Conservation (phyloP, 2,888 invertebrate genomes). For the Drymonia ruficornis region DNA sequence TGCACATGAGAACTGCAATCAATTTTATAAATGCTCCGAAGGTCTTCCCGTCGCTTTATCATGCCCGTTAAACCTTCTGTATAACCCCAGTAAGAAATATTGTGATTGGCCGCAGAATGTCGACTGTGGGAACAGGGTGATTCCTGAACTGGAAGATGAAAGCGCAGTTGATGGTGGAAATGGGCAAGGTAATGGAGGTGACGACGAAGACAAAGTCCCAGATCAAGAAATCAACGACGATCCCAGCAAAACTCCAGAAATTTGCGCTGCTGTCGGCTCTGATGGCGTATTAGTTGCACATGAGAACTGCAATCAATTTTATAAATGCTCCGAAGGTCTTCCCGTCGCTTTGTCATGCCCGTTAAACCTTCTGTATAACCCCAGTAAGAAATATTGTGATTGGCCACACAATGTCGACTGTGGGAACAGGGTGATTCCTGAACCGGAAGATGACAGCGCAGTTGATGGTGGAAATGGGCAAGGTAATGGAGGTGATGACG, state of each 20-base stretch:
- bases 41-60: slow-evolving; percentile 14
- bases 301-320: slow-evolving; percentile 48
- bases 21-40: slow-evolving; percentile 27
- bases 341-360: slow-evolving; percentile 23
- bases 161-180: neutral
- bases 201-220: too few relatives aligned
- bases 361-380: slow-evolving; percentile 20
- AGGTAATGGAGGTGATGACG: neutral
- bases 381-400: slow-evolving; percentile 34
- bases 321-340: slow-evolving; percentile 36
- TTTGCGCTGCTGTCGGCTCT: slow-evolving; percentile 37
- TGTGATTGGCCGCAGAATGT: slow-evolving; percentile 34
- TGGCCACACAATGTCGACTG: slow-evolving; percentile 45
- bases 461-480: slow-evolving; percentile 11
- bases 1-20: slow-evolving; percentile 31
- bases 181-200: neutral
- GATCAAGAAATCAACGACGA: slow-evolving; percentile 7
- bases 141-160: too few relatives aligned
- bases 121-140: slow-evolving; percentile 18
- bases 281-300: slow-evolving; percentile 41
- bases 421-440: slow-evolving; percentile 33
- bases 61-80: slow-evolving; percentile 24
- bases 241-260: slow-evolving; percentile 34
- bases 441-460: slow-evolving; percentile 5
- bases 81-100: slow-evolving; percentile 10